Evolutionary conservation across 2,797 vertebrate species (phyloP).

Genomic region (Megaceryle alcyon): DNA sequence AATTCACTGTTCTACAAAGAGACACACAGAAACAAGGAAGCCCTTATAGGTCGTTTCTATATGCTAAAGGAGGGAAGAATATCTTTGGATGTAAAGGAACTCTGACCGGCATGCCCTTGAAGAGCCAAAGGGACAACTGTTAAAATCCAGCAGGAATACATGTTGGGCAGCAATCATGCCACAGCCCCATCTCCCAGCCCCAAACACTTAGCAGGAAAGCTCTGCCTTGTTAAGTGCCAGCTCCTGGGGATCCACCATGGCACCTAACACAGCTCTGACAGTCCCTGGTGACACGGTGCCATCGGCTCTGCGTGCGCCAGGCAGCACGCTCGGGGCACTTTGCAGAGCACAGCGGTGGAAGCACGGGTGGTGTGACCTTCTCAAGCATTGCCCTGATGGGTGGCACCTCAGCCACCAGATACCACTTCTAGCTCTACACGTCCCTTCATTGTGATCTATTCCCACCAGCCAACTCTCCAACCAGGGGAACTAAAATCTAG

Average conservation of each 20-base stretch:
- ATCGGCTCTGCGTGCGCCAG: accelerated
- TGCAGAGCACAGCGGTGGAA: accelerated
- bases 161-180: accelerated
- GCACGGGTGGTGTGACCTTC: neutral
- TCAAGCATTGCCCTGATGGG: neutral
- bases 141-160: conserved; percentile 5
- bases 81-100: neutral
- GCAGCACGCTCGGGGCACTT: accelerated
- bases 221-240: neutral
- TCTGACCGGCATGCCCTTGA: neutral
- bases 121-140: neutral
- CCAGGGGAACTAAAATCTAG: neutral
- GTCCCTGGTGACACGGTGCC: neutral
- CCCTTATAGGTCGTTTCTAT: neutral
- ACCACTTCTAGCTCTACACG: neutral
- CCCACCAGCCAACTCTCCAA: neutral
- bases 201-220: conserved; percentile 49
- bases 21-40: neutral
- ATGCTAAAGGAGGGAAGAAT: neutral
- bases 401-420: neutral
- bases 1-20: neutral
- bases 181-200: neutral
- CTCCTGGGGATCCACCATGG: neutral
- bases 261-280: neutral
- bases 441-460: neutral